These are phyloP conservation scores for Megaceryle maxima DNA, from an alignment of 2,113 vertebrate genomes.

Conservation along the genomic window DNA sequence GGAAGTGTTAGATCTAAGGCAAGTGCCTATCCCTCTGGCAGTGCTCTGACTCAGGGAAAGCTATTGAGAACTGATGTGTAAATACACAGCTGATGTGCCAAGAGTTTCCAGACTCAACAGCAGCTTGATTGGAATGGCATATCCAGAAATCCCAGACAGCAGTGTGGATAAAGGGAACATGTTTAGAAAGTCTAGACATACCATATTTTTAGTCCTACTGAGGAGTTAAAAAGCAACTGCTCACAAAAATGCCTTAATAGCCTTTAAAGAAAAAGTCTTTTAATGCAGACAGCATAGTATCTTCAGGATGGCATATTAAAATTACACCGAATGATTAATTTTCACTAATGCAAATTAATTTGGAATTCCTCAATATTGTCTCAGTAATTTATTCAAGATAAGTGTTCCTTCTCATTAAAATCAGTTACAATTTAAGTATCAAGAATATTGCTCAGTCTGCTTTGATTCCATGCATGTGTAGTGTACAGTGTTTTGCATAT, in stretches of 20 bases:
- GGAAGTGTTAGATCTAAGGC: neutral
- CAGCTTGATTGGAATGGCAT: neutral
- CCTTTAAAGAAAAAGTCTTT: neutral
- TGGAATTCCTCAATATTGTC: conserved; percentile 16
- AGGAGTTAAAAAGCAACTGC: neutral
- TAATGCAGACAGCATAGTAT: neutral
- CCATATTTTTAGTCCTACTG: neutral
- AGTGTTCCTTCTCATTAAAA: conserved; percentile 2
- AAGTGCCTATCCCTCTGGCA: neutral
- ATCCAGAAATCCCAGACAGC: neutral
- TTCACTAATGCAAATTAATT: conserved; percentile 5
- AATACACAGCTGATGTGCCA: neutral
- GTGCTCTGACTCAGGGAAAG: neutral
- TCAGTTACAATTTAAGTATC: neutral
- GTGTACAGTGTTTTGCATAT: neutral
- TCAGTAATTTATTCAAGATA: conserved; percentile 31
- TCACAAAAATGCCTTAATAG: neutral
- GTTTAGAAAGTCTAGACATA: neutral
- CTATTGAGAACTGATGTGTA: neutral
- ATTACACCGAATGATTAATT: neutral
- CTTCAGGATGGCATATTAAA: neutral
- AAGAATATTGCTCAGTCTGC: neutral
- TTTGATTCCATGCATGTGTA: neutral
- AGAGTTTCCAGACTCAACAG: neutral
- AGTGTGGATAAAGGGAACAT: neutral